phyloP scores from a whole-genome alignment of 1,140 invertebrate genomes.

The Hesperophylax magnus region DNA sequence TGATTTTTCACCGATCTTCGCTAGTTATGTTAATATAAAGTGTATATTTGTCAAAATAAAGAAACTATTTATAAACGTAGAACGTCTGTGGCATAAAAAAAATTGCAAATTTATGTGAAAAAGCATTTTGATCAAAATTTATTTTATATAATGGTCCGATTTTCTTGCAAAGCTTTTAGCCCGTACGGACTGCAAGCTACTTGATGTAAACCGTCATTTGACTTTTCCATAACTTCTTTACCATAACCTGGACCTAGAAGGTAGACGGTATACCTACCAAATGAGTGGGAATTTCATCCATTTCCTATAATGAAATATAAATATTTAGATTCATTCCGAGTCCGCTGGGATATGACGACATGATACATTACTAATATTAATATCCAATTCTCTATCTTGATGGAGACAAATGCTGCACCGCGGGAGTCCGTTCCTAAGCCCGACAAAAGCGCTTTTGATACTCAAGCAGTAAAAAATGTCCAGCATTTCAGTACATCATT shows the following conservation, averaged over 20 bases:
- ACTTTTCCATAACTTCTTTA: neutral
- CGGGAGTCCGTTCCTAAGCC: slow-evolving; percentile 14
- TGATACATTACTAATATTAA: slow-evolving; percentile 33
- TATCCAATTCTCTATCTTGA: slow-evolving; percentile 31
- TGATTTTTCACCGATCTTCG: too few species aligned
- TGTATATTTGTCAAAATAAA: too few species aligned
- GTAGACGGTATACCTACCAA: neutral
- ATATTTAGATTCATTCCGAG: slow-evolving; percentile 36
- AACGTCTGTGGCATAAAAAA: too few species aligned
- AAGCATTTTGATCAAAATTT: too few species aligned
- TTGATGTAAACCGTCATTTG: too few species aligned
- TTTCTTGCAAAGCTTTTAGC: too few species aligned
- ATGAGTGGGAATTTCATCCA: slow-evolving; percentile 10
- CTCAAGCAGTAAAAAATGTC: neutral
- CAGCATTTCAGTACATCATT: neutral
- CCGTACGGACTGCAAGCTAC: too few species aligned
- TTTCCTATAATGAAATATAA: slow-evolving; percentile 38
- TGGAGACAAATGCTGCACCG: slow-evolving; percentile 32
- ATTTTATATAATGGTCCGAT: too few species aligned
- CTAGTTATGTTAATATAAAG: too few species aligned
- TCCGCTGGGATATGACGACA: slow-evolving; percentile 33
- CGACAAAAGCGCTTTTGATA: neutral
- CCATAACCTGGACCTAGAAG: neutral
- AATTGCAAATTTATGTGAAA: too few species aligned
- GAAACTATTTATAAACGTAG: too few species aligned